Evolutionary conservation across 2,888 invertebrate genomes (phyloP).

Genomic region (Euzetes globulus): DNA sequence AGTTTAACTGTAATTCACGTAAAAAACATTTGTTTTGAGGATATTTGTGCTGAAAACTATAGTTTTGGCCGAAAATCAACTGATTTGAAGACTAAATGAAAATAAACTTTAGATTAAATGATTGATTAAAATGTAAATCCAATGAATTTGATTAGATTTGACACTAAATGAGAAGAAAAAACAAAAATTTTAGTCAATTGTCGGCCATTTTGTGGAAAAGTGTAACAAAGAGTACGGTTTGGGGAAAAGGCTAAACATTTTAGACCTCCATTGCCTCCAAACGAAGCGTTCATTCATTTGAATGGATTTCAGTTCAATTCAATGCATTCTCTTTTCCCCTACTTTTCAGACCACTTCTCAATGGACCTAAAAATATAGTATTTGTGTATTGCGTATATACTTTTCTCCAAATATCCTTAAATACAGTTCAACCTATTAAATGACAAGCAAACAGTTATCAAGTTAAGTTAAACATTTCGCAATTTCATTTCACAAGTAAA

Average conservation of each 20-base stretch:
- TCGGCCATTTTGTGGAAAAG: conserved; percentile 21
- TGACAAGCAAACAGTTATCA: too few relatives aligned
- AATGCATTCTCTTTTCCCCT: neutral
- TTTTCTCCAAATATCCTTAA: too few relatives aligned
- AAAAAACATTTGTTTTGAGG: too few relatives aligned
- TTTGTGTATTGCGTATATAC: too few relatives aligned
- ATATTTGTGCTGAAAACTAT: too few relatives aligned
- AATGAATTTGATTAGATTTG: neutral
- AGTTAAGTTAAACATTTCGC: too few relatives aligned
- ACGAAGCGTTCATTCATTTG: too few relatives aligned
- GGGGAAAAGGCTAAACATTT: neutral
- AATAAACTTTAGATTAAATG: neutral
- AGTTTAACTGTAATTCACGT: too few relatives aligned
- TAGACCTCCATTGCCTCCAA: too few relatives aligned
- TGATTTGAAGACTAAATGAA: neutral
- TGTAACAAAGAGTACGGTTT: conserved; percentile 24
- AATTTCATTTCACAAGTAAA: too few relatives aligned
- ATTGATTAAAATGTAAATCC: neutral
- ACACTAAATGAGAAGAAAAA: neutral
- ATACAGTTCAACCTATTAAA: too few relatives aligned
- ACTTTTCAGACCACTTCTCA: neutral
- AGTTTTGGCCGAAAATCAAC: neutral
- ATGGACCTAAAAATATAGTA: too few relatives aligned
- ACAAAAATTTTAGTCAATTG: neutral
- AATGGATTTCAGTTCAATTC: neutral